phyloP scores from a whole-genome alignment of 2,113 vertebrate genomes.

The Seriola dumerili region DNA sequence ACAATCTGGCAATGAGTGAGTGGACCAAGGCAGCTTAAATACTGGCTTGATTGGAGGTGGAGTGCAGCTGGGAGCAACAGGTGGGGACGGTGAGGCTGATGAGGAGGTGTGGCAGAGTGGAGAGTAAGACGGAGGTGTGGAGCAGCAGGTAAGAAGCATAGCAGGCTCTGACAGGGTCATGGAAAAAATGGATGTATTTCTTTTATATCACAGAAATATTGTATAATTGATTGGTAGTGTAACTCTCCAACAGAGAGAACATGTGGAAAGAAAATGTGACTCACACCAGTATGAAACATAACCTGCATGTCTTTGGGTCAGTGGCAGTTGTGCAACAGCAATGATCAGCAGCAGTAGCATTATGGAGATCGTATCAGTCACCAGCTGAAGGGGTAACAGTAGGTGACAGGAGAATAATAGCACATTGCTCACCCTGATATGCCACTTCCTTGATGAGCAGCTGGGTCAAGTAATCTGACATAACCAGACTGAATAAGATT shows the following conservation, averaged over 20 bases:
- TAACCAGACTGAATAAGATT: background rate
- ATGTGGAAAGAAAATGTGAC: slow-evolving; percentile 25
- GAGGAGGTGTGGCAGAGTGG: too few relatives aligned
- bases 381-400: slow-evolving; percentile 1
- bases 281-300: slow-evolving; percentile 15
- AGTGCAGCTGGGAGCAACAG: too few relatives aligned
- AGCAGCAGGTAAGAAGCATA: too few relatives aligned
- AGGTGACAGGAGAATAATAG: slow-evolving; percentile 3
- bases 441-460: background rate
- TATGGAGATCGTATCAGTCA: slow-evolving; percentile 19
- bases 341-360: background rate
- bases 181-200: too few relatives aligned
- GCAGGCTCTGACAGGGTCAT: too few relatives aligned
- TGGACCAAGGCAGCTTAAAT: too few relatives aligned
- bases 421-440: background rate
- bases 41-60: too few relatives aligned
- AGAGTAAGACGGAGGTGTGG: too few relatives aligned
- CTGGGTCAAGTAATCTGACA: background rate
- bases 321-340: background rate
- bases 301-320: background rate
- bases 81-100: too few relatives aligned
- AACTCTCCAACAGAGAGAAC: background rate
- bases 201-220: background rate
- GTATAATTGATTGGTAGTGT: background rate
- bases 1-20: too few relatives aligned